Evolutionary conservation across 2,888 invertebrate species (phyloP).

Genomic region (Chaitophorus viminalis): DNA sequence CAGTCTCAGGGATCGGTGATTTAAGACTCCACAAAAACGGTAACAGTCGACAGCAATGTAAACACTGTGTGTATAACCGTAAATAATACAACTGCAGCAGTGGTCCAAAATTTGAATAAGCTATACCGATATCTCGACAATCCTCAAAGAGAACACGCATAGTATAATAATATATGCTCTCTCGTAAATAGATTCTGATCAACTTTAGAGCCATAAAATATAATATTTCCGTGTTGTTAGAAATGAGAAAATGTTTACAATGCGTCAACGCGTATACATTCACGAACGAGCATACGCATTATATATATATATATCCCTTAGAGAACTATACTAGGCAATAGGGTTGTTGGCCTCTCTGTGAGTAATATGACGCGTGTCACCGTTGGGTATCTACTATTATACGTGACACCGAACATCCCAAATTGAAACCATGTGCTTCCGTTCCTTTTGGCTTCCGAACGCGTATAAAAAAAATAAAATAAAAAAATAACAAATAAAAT

Average conservation of each 20-base stretch:
- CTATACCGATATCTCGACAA: not conserved
- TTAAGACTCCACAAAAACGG: constrained; percentile 44
- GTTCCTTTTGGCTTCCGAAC: constrained; percentile 54
- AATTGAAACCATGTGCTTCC: constrained; percentile 62
- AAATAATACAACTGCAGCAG: constrained; percentile 3
- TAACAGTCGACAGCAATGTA: not conserved
- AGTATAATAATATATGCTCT: not conserved
- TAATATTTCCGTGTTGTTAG: constrained; percentile 42
- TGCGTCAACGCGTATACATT: not conserved
- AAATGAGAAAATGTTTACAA: constrained; percentile 10
- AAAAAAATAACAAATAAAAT: not conserved
- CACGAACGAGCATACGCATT: not conserved
- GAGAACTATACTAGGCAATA: not conserved
- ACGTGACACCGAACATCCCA: constrained; percentile 60
- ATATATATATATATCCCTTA: not conserved
- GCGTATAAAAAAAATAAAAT: constrained; percentile 2
- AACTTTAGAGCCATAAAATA: not conserved
- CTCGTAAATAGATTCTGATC: constrained; percentile 38
- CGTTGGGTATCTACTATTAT: constrained; percentile 56
- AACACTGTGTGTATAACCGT: constrained; percentile 10
- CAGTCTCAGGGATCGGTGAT: constrained; percentile 20
- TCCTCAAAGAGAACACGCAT: not conserved
- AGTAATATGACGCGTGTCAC: constrained; percentile 62
- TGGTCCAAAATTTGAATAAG: constrained; percentile 48
- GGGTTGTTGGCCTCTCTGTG: constrained; percentile 49